phyloP scores from a whole-genome alignment of 2,888 invertebrate species.

The Limenitis camilla region DNA sequence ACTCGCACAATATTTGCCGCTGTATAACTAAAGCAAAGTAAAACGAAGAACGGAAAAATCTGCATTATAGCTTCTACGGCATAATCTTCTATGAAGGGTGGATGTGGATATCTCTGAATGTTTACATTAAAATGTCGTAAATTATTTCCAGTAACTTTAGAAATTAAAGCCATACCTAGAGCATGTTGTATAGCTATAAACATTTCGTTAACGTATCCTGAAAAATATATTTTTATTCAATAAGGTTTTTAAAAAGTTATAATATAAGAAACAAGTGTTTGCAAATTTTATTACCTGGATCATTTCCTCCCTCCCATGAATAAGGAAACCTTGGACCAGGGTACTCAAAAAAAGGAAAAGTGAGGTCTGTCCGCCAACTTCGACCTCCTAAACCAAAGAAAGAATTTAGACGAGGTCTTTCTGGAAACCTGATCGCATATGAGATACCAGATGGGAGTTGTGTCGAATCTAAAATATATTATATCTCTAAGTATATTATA shows the following conservation, averaged over 20 bases:
- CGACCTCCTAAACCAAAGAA: constrained; percentile 40
- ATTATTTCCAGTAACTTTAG: constrained; percentile 40
- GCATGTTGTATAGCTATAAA: constrained; percentile 58
- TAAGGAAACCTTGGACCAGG: constrained; percentile 81
- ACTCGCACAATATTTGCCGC: constrained; percentile 85
- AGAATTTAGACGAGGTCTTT: constrained; percentile 69
- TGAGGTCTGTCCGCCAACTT: constrained; percentile 80
- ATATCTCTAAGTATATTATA: no score
- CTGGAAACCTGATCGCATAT: constrained; percentile 78
- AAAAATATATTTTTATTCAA: constrained; percentile 1
- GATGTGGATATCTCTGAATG: constrained; percentile 83
- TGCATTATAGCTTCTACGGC: constrained; percentile 78
- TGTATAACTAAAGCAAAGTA: constrained; percentile 87
- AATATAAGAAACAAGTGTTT: background rate
- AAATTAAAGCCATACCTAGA: constrained; percentile 52
- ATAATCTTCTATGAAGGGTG: constrained; percentile 78
- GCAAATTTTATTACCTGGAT: constrained; percentile 70
- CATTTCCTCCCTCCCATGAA: constrained; percentile 55
- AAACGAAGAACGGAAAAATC: constrained; percentile 82
- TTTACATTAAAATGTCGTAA: constrained; percentile 46
- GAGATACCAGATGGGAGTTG: constrained; percentile 63
- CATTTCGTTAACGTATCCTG: constrained; percentile 63
- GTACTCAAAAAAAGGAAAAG: constrained; percentile 78
- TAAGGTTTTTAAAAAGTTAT: background rate
- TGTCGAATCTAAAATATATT: constrained; percentile 35